These are phyloP conservation scores for Pitta sordida DNA, from an alignment of 2,113 vertebrate species.

Conservation along the genomic window DNA sequence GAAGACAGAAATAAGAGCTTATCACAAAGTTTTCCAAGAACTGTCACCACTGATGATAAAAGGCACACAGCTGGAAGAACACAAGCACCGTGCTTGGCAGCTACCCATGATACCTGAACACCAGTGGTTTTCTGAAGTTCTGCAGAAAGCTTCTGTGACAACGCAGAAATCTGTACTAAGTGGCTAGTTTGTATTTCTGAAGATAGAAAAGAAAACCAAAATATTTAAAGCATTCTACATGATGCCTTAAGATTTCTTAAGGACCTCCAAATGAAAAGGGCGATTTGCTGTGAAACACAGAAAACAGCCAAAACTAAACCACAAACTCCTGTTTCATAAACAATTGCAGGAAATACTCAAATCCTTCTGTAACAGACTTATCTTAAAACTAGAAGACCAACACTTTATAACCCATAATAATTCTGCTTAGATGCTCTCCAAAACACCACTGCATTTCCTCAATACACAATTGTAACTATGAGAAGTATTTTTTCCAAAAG, in stretches of 20 bases:
- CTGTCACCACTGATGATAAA: neutral
- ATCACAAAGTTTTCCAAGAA: neutral
- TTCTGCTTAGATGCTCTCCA: neutral
- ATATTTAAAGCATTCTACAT: constrained; percentile 24
- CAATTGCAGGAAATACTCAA: constrained; percentile 63
- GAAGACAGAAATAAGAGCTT: neutral
- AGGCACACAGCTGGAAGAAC: neutral
- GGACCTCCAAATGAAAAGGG: constrained; percentile 4
- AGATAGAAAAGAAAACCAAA: neutral
- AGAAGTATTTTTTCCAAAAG: neutral
- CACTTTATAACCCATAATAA: constrained; percentile 53
- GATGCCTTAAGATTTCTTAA: neutral
- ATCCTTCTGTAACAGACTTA: constrained; percentile 46
- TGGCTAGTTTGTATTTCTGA: neutral
- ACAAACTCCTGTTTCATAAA: constrained; percentile 48
- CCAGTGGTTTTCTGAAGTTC: neutral
- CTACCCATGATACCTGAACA: neutral
- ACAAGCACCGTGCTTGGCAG: neutral
- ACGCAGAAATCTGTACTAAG: neutral
- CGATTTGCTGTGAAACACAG: constrained; percentile 5
- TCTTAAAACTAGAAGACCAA: constrained; percentile 39
- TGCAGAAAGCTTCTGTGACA: neutral
- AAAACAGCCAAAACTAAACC: constrained; percentile 44
- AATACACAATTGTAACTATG: neutral
- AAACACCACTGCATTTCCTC: constrained; percentile 1